Conservation (phyloP, 2,113 vertebrate species). For the Chamaea fasciata region DNA sequence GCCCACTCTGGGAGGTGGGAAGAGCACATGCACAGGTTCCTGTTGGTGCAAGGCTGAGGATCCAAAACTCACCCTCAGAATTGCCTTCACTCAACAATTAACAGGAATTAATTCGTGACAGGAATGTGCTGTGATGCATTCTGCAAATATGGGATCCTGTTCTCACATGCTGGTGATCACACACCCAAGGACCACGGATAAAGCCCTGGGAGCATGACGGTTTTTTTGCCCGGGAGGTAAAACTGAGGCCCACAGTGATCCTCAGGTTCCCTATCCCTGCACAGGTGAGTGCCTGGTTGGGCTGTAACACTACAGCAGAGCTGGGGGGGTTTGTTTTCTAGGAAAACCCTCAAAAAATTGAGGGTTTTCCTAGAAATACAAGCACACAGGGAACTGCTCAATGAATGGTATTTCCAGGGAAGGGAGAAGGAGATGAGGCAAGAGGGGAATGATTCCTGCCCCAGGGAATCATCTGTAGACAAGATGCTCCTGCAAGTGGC, state of each 20-base stretch:
- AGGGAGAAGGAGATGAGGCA: neutral
- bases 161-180: neutral
- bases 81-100: neutral
- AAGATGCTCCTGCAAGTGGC: neutral
- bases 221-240: neutral
- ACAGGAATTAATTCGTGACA: neutral
- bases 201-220: neutral
- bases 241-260: neutral
- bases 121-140: neutral
- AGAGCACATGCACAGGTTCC: neutral
- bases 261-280: neutral
- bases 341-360: too few relatives aligned
- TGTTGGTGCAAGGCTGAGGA: accelerated
- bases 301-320: neutral
- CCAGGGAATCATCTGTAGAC: neutral
- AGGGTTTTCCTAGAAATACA: neutral
- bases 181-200: accelerated
- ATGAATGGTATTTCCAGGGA: neutral
- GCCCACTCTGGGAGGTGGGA: neutral
- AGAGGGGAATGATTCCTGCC: neutral
- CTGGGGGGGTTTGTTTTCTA: too few relatives aligned
- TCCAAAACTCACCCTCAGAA: neutral
- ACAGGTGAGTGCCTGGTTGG: neutral
- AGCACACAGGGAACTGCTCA: neutral
- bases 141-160: neutral